Conservation (phyloP, 2,113 vertebrate genomes). For the Regulus satrapa region DNA sequence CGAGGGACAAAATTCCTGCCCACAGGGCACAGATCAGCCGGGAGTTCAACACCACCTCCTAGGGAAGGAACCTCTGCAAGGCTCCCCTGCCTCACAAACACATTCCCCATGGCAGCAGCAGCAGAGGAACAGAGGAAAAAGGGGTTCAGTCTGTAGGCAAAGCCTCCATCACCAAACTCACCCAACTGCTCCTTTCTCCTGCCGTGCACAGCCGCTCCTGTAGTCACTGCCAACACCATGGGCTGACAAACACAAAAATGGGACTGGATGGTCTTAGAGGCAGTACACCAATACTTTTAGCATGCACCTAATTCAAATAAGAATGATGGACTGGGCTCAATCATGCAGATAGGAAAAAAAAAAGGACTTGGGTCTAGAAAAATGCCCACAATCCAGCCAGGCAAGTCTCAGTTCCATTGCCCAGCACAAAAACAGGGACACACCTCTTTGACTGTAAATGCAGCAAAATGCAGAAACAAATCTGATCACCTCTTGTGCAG, state of each 20-base stretch:
- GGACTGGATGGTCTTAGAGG: neutral
- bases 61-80: neutral
- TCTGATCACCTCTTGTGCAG: neutral
- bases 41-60: neutral
- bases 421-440: neutral
- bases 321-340: constrained; percentile 7
- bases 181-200: neutral
- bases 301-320: neutral
- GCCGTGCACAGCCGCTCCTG: neutral
- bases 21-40: neutral
- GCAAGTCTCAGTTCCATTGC: neutral
- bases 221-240: neutral
- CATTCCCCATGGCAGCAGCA: neutral
- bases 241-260: constrained; percentile 44
- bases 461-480: neutral
- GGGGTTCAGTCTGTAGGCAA: neutral
- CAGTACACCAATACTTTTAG: neutral
- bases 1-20: neutral
- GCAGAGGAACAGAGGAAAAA: neutral
- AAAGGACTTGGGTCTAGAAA: constrained; percentile 21
- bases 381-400: neutral
- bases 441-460: neutral
- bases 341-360: constrained; percentile 9
- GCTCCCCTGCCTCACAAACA: neutral
- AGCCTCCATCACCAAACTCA: neutral